phyloP scores from a whole-genome alignment of 2,113 vertebrate genomes.

The Formicarius rufipectus region DNA sequence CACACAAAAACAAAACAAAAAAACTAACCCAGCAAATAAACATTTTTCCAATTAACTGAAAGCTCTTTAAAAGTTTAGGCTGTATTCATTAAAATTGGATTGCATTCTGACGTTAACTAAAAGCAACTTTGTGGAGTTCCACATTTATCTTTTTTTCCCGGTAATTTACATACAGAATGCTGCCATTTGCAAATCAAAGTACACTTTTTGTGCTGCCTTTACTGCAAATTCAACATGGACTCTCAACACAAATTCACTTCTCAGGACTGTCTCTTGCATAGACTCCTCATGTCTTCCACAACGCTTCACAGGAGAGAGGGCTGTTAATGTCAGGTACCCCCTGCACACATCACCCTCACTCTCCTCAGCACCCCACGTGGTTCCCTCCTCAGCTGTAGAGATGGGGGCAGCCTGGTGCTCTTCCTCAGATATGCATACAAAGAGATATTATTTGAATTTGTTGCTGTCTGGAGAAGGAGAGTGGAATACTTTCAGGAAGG shows the following conservation, averaged over 20 bases:
- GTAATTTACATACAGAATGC: constrained; percentile 32
- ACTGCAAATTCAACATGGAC: neutral
- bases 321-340: neutral
- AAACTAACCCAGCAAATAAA: constrained; percentile 33
- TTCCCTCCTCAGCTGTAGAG: neutral
- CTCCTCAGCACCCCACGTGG: accelerated
- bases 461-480: neutral
- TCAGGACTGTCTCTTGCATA: accelerated
- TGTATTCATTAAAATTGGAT: constrained; percentile 31
- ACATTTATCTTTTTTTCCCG: neutral
- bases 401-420: accelerated
- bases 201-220: neutral
- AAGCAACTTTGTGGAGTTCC: constrained; percentile 11
- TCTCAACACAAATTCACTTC: neutral
- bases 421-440: neutral
- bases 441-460: neutral
- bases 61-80: constrained; percentile 27
- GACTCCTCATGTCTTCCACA: neutral
- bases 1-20: too few species aligned
- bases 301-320: neutral
- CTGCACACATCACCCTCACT: too few species aligned
- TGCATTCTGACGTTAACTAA: neutral
- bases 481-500: neutral
- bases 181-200: constrained; percentile 49
- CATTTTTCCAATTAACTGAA: constrained; percentile 48